Conservation (phyloP, 2,113 vertebrate genomes). For the Cottus gobio region DNA sequence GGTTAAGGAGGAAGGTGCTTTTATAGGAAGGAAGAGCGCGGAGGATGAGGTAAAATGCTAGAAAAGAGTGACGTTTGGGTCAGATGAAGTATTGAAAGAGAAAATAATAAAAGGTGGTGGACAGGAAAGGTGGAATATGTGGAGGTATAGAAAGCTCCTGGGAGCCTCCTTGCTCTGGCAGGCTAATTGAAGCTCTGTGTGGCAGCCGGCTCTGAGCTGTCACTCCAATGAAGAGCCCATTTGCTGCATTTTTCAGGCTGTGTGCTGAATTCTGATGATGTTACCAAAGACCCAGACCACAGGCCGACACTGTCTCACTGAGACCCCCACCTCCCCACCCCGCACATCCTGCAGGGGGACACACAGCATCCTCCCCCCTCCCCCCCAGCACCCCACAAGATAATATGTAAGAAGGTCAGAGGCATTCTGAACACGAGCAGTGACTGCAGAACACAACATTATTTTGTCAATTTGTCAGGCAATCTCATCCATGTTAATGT, state of each 20-base stretch:
- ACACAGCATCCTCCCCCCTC: constrained; percentile 1
- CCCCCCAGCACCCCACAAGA: constrained; percentile 36
- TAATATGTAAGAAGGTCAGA: constrained; percentile 50
- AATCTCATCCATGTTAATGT: constrained; percentile 63
- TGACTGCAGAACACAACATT: constrained; percentile 29
- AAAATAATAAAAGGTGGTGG: constrained; percentile 24
- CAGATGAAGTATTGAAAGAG: constrained; percentile 26
- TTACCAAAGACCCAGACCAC: constrained; percentile 46
- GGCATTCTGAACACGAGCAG: constrained; percentile 55
- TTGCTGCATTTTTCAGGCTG: constrained; percentile 77
- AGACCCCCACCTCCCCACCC: background rate
- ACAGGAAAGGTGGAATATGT: constrained; percentile 45
- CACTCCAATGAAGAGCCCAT: constrained; percentile 78
- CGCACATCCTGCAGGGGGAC: constrained; percentile 9
- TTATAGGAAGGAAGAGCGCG: background rate
- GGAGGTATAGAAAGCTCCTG: constrained; percentile 52
- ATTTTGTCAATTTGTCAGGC: constrained; percentile 49
- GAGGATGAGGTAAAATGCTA: constrained; percentile 13
- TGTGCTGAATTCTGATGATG: constrained; percentile 83
- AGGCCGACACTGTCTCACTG: constrained; percentile 29
- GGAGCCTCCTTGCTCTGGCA: constrained; percentile 71
- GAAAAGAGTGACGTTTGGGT: constrained; percentile 32
- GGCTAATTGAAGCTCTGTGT: constrained; percentile 83
- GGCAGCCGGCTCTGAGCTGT: constrained; percentile 72
- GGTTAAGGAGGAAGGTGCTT: constrained; percentile 1